Percentiles rank a stretch among this genome's conserved stretches.
These are phyloP conservation scores for Euzetes globulus DNA, from an alignment of 2,888 invertebrate genomes.

Conservation along the genomic window DNA sequence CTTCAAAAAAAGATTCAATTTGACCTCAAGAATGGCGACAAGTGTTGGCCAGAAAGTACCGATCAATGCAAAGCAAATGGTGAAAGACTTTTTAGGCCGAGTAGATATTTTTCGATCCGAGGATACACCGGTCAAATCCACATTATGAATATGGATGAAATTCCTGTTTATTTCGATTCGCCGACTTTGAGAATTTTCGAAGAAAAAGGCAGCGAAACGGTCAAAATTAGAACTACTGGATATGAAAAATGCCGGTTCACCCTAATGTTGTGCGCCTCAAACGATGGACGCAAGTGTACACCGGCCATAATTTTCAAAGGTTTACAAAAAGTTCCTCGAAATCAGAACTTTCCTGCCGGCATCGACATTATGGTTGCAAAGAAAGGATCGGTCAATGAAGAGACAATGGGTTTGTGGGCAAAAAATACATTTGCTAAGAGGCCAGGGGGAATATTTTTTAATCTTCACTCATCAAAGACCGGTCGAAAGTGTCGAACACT, in stretches of 20 bases:
- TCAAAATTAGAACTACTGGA: constrained; percentile 1
- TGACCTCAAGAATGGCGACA: not conserved
- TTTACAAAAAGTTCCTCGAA: not conserved
- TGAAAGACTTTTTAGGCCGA: not conserved
- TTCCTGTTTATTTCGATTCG: constrained; percentile 27
- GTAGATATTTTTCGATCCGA: not conserved
- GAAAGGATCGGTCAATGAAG: not conserved
- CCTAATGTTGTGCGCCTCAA: not conserved
- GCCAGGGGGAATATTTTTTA: not conserved
- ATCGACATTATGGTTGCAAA: constrained; percentile 2
- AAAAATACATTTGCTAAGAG: not conserved
- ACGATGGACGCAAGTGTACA: not conserved
- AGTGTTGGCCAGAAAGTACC: constrained; percentile 21
- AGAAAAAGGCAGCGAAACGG: not conserved
- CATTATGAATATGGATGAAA: constrained; percentile 13
- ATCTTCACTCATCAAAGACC: not conserved
- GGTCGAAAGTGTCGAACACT: not conserved
- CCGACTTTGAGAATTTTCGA: not conserved
- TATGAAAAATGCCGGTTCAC: constrained; percentile 20
- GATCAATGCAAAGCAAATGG: not conserved
- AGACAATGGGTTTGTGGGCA: not conserved
- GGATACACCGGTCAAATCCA: not conserved
- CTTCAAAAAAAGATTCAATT: not conserved
- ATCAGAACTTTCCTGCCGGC: not conserved
- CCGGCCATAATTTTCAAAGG: constrained; percentile 24